A percentile compares a stretch with the other conserved stretches of the same genome.
Evolutionary conservation across 2,113 vertebrate genomes (phyloP).

Genomic region (Argyrosomus japonicus): DNA sequence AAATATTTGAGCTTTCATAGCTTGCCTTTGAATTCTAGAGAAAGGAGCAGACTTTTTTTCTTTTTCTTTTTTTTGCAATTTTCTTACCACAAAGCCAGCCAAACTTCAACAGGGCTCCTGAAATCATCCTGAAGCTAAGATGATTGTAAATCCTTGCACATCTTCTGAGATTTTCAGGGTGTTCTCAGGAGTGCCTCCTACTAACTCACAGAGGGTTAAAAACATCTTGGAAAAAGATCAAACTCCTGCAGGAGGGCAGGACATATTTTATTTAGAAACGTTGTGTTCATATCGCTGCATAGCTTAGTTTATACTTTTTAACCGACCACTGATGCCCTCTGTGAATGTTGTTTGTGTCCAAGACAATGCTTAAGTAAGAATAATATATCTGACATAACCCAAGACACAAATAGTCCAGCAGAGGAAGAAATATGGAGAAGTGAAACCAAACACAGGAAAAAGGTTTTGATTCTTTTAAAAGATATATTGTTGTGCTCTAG

Average conservation of each 20-base stretch:
- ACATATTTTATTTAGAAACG: not conserved
- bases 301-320: not conserved
- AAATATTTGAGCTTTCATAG: conserved; percentile 10
- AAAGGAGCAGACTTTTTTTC: not conserved
- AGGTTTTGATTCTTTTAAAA: not conserved
- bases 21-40: not conserved
- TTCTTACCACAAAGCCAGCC: not conserved
- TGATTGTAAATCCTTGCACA: not conserved
- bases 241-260: not conserved
- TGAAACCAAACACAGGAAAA: not conserved
- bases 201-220: conserved; percentile 4
- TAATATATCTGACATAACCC: not conserved
- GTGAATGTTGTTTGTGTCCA: conserved; percentile 1
- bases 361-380: not conserved
- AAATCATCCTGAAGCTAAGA: not conserved
- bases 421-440: not conserved
- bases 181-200: not conserved
- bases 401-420: not conserved
- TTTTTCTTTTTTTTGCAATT: not conserved
- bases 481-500: not conserved
- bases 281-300: not conserved
- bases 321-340: not conserved
- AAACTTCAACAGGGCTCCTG: not conserved
- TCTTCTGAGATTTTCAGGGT: conserved; percentile 16
- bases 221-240: not conserved